phyloP scores from a whole-genome alignment of 2,888 invertebrate species.

The Operophtera brumata region DNA sequence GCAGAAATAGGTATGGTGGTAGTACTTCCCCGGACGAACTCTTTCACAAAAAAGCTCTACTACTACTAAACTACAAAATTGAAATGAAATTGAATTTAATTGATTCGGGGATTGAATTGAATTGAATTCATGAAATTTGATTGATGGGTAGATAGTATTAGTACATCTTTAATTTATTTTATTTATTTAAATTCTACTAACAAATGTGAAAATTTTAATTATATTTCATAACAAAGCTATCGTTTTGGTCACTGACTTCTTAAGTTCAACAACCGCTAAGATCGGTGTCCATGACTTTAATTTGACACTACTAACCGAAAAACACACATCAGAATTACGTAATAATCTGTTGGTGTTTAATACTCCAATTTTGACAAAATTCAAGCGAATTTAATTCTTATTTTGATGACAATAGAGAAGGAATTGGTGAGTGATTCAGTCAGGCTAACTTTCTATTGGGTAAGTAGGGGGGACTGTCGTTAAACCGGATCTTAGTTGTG shows the following conservation, averaged over 20 bases:
- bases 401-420: not conserved
- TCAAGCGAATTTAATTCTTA: slow-evolving; percentile 27
- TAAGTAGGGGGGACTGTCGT: slow-evolving; percentile 50
- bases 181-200: too few relatives aligned
- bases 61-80: too few relatives aligned
- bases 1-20: too few relatives aligned
- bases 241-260: slow-evolving; percentile 19
- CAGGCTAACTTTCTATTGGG: slow-evolving; percentile 51
- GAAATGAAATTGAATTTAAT: too few relatives aligned
- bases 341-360: slow-evolving; percentile 48
- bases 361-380: slow-evolving; percentile 18
- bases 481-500: slow-evolving; percentile 46
- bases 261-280: slow-evolving; percentile 36
- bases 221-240: not conserved
- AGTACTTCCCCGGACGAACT: too few relatives aligned
- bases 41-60: too few relatives aligned
- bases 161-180: too few relatives aligned
- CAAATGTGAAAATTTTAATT: not conserved
- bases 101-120: too few relatives aligned
- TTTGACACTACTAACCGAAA: slow-evolving; percentile 64
- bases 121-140: too few relatives aligned
- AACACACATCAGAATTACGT: slow-evolving; percentile 59
- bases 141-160: too few relatives aligned
- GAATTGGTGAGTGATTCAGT: slow-evolving; percentile 8
- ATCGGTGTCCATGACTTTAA: slow-evolving; percentile 31